Base-by-base conservation (phyloP, 2,113 vertebrate genomes). In the Vulpes lagopus region DNA sequence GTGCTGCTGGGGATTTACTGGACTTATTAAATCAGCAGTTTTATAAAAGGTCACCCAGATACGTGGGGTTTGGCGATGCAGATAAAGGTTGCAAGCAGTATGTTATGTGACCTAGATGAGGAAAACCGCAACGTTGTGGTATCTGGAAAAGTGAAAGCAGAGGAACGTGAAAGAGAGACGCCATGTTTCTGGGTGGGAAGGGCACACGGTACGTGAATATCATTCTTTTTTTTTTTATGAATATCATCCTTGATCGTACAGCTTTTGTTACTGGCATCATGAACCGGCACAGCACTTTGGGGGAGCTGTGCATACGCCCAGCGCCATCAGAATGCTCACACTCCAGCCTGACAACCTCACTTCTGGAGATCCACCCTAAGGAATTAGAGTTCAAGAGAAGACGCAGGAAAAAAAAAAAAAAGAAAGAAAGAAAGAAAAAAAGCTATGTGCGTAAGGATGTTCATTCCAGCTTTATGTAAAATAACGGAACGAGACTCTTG, bases 31-130 rank as follows among this genome's bases (percentile, higher is more conserved):
- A 74, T 65, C 5, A 62, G 74, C 83, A n/a, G 15, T 27, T 87
- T 92, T 83, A 51, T 53, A 38, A 98, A 95, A 90, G 94, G 87
- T 51, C 69, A 78, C 32, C 64, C 22, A 90, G 80, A 91, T 23
- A 69, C 53, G 62, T 30, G 69, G 92, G 59, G 43, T 76, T 89
- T 86, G 84, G 67, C 11, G 38, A 79, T 9, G 74, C 76, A 65
- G 82, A 82, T 86, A 78, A 96, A 90, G 73, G 90, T 69, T 85
- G 62, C 51, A 60, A 59, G 73, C 2, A 14, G 85, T 60, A 53
- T 30, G 43, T 78, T 7, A 69, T 11, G 62, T 57, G 55, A 93
- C 62, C 60, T 59, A 88, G 1, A 14, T 1, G 64, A 92, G 92
- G 69, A 73, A 76, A 81, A 57, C 5, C 59, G 84, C 51, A 7